Evolutionary conservation across 2,888 invertebrate species (phyloP), one percentile per base, ranked within the genome.

Genomic region (Aphodius sticticus): DNA sequence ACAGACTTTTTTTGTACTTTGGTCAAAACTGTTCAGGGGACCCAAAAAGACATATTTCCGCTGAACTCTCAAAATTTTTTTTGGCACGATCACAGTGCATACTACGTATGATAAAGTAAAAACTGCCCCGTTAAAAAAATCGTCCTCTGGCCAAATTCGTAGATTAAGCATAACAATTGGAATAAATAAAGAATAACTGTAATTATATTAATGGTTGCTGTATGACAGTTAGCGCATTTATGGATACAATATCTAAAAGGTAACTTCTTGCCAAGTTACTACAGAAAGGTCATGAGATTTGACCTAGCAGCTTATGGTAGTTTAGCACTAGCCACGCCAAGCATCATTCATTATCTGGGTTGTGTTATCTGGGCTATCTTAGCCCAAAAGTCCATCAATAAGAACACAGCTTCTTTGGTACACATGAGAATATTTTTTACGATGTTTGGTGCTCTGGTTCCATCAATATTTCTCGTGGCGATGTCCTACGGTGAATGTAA

Each of bases 401-500:
- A 35, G 7, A 16, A 74, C 36, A 74, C n/a, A 7, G 74, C 37
- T n/a, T n/a, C 35, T 2, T 36, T 74, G 37, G 37, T 37, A 6
- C 74, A 74, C 35, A 36, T 74, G 35, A 74, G 74, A 36, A 74
- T 74, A 7, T 74, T 74, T 35, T 74, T 35, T n/a, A 74, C 74
- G 36, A 74, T 74, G 74, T 74, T 74, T 74, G 37, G 74, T 35
- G 74, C 74, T 3, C 12, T 74, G 9, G 15, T 35, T 36, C 74
- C 74, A 6, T 16, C 74, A 35, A 36, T 74, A 26, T 74, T 74
- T n/a, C 35, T 74, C 26, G 15, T 74, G 37, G 15, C 37, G 36
- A 74, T 74, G 74, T 74, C 74, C n/a, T 74, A 74, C 36, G 74
- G 36, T 3, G 36, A n/a, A 74, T 74, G 74, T 35, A 74, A 74